Percentiles rank a stretch among this genome's conserved stretches.
These are phyloP conservation scores for zebrafish (Danio rerio) DNA, from an alignment of 2,113 vertebrate species.

Conservation along the genomic window DNA sequence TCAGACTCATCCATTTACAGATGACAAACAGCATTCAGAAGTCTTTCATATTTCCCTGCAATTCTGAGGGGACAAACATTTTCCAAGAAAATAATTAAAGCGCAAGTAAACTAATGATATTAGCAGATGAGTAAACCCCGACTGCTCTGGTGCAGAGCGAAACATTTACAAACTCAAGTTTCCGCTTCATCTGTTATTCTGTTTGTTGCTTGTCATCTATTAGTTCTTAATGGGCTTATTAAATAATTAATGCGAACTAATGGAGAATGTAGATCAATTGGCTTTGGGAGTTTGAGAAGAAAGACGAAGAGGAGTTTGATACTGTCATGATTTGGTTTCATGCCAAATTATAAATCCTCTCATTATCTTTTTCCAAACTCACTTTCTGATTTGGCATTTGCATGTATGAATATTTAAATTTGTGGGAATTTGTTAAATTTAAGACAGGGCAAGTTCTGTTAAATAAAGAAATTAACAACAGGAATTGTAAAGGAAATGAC, in stretches of 20 bases:
- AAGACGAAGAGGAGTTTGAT: not conserved
- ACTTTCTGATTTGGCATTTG: not conserved
- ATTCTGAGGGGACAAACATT: not conserved
- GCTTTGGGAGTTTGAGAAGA: constrained; percentile 8
- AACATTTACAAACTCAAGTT: constrained; percentile 24
- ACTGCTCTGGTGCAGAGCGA: not conserved
- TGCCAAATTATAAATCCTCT: not conserved
- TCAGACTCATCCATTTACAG: constrained; percentile 20
- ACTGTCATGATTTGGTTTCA: not conserved
- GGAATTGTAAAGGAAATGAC: too few relatives aligned
- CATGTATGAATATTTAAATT: not conserved
- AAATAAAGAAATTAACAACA: too few relatives aligned
- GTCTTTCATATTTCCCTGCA: not conserved
- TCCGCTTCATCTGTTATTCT: constrained; percentile 28
- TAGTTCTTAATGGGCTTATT: constrained; percentile 69
- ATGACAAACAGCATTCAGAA: not conserved
- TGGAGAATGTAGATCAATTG: constrained; percentile 22
- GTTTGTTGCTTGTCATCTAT: constrained; percentile 55
- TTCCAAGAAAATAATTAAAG: not conserved
- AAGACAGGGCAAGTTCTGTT: not conserved
- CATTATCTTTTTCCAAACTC: not conserved
- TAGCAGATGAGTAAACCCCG: not conserved
- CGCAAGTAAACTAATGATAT: not conserved
- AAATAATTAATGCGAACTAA: constrained; percentile 74
- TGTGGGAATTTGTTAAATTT: not conserved